Conservation (phyloP, 2,113 vertebrate species). For the Gobius niger region DNA sequence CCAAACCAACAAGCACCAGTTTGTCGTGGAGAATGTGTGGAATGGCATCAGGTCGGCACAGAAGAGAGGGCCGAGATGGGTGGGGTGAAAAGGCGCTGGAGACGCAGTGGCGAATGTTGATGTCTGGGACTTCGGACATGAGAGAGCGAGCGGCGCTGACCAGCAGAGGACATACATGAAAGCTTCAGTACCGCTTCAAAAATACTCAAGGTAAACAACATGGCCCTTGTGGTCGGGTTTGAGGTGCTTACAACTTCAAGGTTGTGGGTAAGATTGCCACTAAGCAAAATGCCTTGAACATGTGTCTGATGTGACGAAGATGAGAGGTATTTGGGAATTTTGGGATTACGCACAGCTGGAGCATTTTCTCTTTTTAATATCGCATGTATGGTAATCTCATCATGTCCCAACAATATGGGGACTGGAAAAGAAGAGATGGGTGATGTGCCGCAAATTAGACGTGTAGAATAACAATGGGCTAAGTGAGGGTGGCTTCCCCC, state of each 20-base stretch:
- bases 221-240: slow-evolving; percentile 56
- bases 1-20: neutral
- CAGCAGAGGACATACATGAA: slow-evolving; percentile 40
- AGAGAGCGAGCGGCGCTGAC: slow-evolving; percentile 45
- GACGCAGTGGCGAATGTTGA: slow-evolving; percentile 27
- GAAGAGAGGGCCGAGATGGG: slow-evolving; percentile 22
- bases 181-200: slow-evolving; percentile 57
- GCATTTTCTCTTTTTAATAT: neutral
- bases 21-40: slow-evolving; percentile 21
- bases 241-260: slow-evolving; percentile 65
- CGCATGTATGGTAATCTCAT: neutral
- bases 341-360: neutral
- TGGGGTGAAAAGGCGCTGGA: slow-evolving; percentile 22
- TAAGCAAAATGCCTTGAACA: slow-evolving; percentile 38
- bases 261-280: slow-evolving; percentile 61
- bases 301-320: slow-evolving; percentile 34
- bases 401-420: neutral
- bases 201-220: slow-evolving; percentile 53
- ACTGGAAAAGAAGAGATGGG: neutral
- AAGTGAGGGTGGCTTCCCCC: no score
- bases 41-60: slow-evolving; percentile 19
- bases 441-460: no score
- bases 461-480: no score
- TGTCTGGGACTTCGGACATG: slow-evolving; percentile 32
- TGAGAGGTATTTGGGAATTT: slow-evolving; percentile 11